A percentile compares a stretch with the other conserved stretches of the same genome.
Evolutionary conservation across 2,113 vertebrate genomes (phyloP).

Genomic region (Malurus melanocephalus): DNA sequence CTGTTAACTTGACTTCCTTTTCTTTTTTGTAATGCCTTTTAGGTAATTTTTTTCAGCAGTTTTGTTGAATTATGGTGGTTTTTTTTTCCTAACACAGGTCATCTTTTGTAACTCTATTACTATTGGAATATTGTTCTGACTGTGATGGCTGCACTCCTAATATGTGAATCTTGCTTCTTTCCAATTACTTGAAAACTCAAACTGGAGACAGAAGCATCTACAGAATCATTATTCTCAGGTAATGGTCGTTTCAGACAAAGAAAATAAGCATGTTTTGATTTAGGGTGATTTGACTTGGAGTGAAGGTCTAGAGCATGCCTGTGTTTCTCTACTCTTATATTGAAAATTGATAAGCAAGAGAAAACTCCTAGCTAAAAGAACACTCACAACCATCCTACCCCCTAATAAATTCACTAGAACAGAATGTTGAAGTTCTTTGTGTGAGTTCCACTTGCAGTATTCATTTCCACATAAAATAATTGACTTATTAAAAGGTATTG

Average conservation of each 20-base stretch:
- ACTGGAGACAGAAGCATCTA: neutral
- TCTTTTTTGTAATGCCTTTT: neutral
- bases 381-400: neutral
- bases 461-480: neutral
- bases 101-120: neutral
- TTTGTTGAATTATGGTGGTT: neutral
- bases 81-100: neutral
- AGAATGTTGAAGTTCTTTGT: slow-evolving; percentile 28
- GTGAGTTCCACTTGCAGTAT: neutral
- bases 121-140: neutral
- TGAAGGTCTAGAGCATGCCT: neutral
- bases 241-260: neutral
- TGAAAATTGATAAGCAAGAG: neutral
- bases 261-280: slow-evolving; percentile 21
- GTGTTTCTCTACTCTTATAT: neutral
- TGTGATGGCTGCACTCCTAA: neutral
- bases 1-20: neutral
- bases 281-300: neutral
- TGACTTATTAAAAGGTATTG: neutral
- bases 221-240: neutral
- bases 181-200: neutral
- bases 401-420: slow-evolving; percentile 11
- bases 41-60: neutral
- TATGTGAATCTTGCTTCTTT: neutral
- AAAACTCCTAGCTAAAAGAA: slow-evolving; percentile 26